Base-by-base conservation (phyloP, 2,113 vertebrate species). In the Dolichotis patagonum region DNA sequence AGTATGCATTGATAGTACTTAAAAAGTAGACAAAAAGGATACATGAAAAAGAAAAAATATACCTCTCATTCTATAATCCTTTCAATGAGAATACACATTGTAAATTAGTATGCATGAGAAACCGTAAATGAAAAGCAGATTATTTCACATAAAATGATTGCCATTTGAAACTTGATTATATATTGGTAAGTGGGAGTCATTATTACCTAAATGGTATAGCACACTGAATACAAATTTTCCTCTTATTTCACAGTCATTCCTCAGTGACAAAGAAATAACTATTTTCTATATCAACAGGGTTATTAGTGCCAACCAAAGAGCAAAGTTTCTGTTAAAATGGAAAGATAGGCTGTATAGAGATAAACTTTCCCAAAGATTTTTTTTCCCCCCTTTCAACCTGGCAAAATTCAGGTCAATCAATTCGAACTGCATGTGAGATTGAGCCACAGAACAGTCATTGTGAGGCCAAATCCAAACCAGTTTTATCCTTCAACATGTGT, bases 321-420 rank as follows among this genome's bases (percentile, higher is more conserved):
- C 38, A 77, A 88, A 38, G 28, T 85, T 92, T 90, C 73, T 96
- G 52, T 85, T 78, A 60, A 93, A 85, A 60, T 17, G 56, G 35
- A 91, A 75, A 96, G 54, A 77, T 88, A 80, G 49, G 60, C 7
- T 54, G 28, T 71, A 43, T 56, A 83, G 88, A 38, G 32, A 11
- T 77, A 28, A 96, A 56, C n/a, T 88, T 91, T 90, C 41, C 63
- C 35, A 41, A 41, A 90, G 38, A 75, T 17, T n/a, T 93, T 80
- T 52, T 14, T 7, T 6, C 28, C 12, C 78, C 65, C 12, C 78
- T 54, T 95, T 85, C 63, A 94, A 41, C 67, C 81, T 94, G 90
- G 85, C 9, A 96, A 97, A 95, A 97, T 92, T 38, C 60, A 94
- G 88, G 94, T 95, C 88, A 96, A 41, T 95, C 49, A 73, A 88